Evolutionary conservation across 2,113 vertebrate species (phyloP).

Genomic region (Delphinapterus leucas): DNA sequence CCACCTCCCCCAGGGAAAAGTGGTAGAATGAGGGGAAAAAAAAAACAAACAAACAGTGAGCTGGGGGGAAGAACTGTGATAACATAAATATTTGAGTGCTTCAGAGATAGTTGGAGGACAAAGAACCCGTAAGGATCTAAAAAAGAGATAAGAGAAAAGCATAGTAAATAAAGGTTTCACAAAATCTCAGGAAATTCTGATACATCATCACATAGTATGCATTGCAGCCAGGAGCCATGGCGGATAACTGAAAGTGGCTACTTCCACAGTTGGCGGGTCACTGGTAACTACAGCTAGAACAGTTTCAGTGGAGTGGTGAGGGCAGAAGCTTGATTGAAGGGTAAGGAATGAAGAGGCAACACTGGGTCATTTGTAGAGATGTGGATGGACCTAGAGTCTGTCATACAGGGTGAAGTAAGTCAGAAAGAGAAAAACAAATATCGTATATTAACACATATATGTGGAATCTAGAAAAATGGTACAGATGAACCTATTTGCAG

Average conservation of each 20-base stretch:
- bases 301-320: neutral
- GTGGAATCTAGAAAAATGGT: no score
- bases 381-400: no score
- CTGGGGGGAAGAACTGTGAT: neutral
- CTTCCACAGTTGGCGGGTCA: neutral
- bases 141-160: neutral
- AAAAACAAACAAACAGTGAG: neutral
- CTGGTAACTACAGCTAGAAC: neutral
- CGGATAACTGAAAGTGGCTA: neutral
- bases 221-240: neutral
- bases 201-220: neutral
- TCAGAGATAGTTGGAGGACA: neutral
- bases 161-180: neutral
- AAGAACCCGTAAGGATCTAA: neutral
- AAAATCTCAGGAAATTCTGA: neutral
- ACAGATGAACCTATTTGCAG: no score
- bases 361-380: no score
- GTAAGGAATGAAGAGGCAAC: neutral
- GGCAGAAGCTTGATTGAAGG: neutral
- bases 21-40: neutral
- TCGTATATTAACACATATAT: no score
- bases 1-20: neutral
- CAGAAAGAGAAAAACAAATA: no score
- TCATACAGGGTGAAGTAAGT: no score
- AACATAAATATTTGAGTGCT: neutral